These are phyloP conservation scores for Gyps fulvus DNA, from an alignment of 2,113 vertebrate genomes.

Conservation along the genomic window DNA sequence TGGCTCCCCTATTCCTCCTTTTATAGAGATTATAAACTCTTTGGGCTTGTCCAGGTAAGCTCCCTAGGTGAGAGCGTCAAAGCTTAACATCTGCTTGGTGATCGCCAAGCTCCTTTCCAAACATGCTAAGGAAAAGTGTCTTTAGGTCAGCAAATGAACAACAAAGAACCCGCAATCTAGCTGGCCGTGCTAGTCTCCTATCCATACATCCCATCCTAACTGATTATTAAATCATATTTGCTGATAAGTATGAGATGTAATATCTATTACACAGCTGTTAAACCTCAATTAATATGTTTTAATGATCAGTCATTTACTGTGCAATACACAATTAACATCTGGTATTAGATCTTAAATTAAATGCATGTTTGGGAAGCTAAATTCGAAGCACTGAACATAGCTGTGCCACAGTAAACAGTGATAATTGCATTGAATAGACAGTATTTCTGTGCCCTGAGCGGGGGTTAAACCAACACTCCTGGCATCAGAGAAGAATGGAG, in stretches of 20 bases:
- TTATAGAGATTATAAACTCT: background rate
- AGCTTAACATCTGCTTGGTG: background rate
- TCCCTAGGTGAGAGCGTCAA: background rate
- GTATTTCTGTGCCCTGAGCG: background rate
- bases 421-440: background rate
- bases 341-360: slow-evolving; percentile 54
- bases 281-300: slow-evolving; percentile 64
- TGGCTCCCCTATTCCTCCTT: background rate
- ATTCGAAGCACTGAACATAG: background rate
- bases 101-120: background rate
- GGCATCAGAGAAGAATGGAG: background rate
- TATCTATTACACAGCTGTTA: slow-evolving; percentile 65
- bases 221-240: slow-evolving; percentile 61
- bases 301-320: slow-evolving; percentile 55
- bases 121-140: background rate
- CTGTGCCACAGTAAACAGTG: background rate
- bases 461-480: background rate
- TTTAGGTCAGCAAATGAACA: background rate
- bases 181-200: background rate
- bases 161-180: background rate
- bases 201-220: slow-evolving; percentile 8
- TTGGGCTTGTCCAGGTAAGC: background rate
- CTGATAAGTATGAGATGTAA: slow-evolving; percentile 56
- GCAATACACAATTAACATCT: slow-evolving; percentile 62
- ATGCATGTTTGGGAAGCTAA: slow-evolving; percentile 44